A percentile compares a stretch with the other conserved stretches of the same genome.
These are phyloP conservation scores for Phrynocephalus versicolor DNA, from an alignment of 2,113 vertebrate species.

Conservation along the genomic window DNA sequence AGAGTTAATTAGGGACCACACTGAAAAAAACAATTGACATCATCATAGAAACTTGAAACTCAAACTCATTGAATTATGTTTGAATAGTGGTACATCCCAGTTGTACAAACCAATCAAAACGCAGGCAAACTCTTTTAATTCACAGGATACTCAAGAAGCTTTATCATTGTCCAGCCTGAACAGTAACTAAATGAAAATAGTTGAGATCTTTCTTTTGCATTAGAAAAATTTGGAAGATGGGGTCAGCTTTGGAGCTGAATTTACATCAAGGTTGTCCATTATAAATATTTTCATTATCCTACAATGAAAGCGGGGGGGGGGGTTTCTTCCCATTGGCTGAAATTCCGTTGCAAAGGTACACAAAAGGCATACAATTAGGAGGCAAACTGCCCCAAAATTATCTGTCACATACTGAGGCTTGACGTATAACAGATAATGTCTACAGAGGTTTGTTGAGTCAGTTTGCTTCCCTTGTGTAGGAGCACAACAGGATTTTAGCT, in stretches of 20 bases:
- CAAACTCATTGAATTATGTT: slow-evolving; percentile 19
- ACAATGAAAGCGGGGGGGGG: not conserved
- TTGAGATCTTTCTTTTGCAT: not conserved
- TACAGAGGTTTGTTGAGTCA: too few relatives aligned
- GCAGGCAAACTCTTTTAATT: slow-evolving; percentile 52
- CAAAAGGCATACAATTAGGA: too few relatives aligned
- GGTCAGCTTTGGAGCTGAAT: not conserved
- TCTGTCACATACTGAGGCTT: too few relatives aligned
- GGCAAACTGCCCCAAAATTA: too few relatives aligned
- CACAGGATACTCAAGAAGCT: slow-evolving; percentile 46
- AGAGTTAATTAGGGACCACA: slow-evolving; percentile 30
- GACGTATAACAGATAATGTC: too few relatives aligned
- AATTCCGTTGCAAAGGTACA: too few relatives aligned
- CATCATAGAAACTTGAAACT: slow-evolving; percentile 13
- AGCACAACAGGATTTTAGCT: too few relatives aligned
- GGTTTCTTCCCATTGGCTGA: not conserved
- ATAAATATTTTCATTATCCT: not conserved
- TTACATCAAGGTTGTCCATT: not conserved
- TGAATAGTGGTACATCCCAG: not conserved
- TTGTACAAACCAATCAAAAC: slow-evolving; percentile 58
- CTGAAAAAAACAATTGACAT: not conserved
- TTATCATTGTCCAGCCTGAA: slow-evolving; percentile 49
- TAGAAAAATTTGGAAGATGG: not conserved
- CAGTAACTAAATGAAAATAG: not conserved
- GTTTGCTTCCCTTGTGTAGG: too few relatives aligned